Base-by-base conservation (phyloP, 1,140 invertebrate genomes). In the Mycetomoellerius zeteki region DNA sequence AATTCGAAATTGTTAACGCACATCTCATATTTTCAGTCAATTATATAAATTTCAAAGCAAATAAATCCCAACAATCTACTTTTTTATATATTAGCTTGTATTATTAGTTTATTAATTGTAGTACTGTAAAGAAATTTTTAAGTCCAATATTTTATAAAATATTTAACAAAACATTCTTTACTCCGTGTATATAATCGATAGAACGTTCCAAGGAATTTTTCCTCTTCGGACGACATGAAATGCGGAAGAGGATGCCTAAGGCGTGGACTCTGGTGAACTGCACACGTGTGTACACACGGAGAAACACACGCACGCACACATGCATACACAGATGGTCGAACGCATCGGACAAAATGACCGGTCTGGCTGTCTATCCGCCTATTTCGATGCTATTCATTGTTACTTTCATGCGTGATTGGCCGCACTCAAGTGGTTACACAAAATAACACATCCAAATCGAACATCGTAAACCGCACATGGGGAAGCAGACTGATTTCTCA, bases 241-340 rank as follows among this genome's bases (percentile, higher is more conserved):
- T 58, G 91, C 91, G 91, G 91, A 92, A 92, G 91, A 91, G 89
- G 80, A 86, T 86, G 89, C 89, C 86, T 81, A 76, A 88, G 89
- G 90, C 89, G 56, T 81, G 69, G 80, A 84, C 47, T 69, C 27
- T 47, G 24, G 56, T 71, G 37, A 73, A 73, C 37, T 12, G 27
- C 5, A 30, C 12, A 21, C 24, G 21, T 50, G 16, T 50, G 21
- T 21, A 60, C 12, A 47, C 33, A 14, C 4, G 5, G 47, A 71
- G 47, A 73, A 60, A 60, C 62, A 19, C 37, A 37, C 7, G 0
- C 19, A 54, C 27, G 21, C 58, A 71, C 50, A 30, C 62, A 27
- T 62, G 43, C 30, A 43, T 85, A 33, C 71, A 56, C 58, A 54
- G 37, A 30, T 43, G 33, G 24, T 73, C 52, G 69, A 73, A 78